These are phyloP conservation scores for Druon quercuslanigerum DNA, from an alignment of 1,140 invertebrate genomes.

Conservation along the genomic window DNA sequence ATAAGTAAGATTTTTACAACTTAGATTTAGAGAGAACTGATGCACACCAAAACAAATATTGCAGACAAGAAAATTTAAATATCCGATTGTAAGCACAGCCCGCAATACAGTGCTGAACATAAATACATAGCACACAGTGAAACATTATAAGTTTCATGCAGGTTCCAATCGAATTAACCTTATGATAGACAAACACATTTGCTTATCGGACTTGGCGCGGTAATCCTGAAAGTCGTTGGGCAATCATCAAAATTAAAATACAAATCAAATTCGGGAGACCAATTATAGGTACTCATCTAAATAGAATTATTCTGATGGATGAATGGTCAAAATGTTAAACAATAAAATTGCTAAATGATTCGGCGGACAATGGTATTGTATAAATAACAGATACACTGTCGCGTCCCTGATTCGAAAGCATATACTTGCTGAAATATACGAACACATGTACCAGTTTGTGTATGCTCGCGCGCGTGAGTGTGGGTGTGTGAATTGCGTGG, in stretches of 20 bases:
- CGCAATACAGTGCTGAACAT: too few relatives aligned
- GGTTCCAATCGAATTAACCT: too few relatives aligned
- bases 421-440: constrained; percentile 38
- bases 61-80: too few relatives aligned
- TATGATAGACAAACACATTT: too few relatives aligned
- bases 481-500: constrained; percentile 43
- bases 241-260: constrained; percentile 55
- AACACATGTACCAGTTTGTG: constrained; percentile 38
- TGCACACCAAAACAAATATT: too few relatives aligned
- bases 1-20: too few relatives aligned
- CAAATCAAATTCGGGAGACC: constrained; percentile 46
- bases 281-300: constrained; percentile 54
- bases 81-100: too few relatives aligned
- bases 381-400: background rate
- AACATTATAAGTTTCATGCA: too few relatives aligned
- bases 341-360: constrained; percentile 61
- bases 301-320: constrained; percentile 55
- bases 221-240: constrained; percentile 51
- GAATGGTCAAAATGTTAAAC: constrained; percentile 64
- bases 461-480: constrained; percentile 47
- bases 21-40: too few relatives aligned
- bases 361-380: background rate
- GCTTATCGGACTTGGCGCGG: constrained; percentile 37
- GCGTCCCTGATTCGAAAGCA: constrained; percentile 13
- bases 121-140: too few relatives aligned